Conservation (phyloP, 2,797 vertebrate genomes). For the Poeciliopsis turneri region DNA sequence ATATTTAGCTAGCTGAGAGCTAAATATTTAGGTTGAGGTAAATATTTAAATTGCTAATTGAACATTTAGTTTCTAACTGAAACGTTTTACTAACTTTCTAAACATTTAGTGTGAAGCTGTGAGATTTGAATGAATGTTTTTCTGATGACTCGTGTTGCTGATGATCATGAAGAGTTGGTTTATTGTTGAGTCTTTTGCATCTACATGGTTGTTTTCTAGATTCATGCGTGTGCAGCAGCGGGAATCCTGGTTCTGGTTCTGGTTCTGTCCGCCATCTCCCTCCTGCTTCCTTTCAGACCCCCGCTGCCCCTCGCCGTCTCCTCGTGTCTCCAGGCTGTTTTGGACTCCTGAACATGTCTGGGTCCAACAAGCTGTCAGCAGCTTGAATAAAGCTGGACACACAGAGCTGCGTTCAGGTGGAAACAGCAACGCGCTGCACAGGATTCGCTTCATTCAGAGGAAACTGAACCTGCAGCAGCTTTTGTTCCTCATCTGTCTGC, state of each 20-base stretch:
- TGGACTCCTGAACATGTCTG: not conserved
- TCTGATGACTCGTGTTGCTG: no score
- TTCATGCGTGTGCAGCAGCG: no score
- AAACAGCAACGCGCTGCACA: not conserved
- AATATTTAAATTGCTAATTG: no score
- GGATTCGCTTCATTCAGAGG: not conserved
- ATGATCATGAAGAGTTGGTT: no score
- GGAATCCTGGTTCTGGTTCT: not conserved
- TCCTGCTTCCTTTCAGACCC: not conserved
- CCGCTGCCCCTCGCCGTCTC: not conserved
- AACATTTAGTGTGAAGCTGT: no score
- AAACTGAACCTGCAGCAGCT: not conserved
- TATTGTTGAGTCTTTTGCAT: no score
- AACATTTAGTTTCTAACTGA: no score
- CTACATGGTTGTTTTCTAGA: no score
- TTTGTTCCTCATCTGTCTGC: not conserved
- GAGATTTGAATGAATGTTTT: no score
- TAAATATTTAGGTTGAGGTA: no score
- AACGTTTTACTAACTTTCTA: no score
- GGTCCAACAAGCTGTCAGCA: not conserved
- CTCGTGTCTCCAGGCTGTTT: not conserved
- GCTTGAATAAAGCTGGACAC: not conserved
- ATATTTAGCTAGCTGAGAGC: no score
- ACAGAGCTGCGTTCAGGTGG: not conserved
- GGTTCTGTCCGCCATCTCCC: not conserved